Percentiles rank a stretch among this genome's conserved stretches.
Evolutionary conservation across 1,140 invertebrate genomes (phyloP).

Genomic region (Sarcophaga bullata): DNA sequence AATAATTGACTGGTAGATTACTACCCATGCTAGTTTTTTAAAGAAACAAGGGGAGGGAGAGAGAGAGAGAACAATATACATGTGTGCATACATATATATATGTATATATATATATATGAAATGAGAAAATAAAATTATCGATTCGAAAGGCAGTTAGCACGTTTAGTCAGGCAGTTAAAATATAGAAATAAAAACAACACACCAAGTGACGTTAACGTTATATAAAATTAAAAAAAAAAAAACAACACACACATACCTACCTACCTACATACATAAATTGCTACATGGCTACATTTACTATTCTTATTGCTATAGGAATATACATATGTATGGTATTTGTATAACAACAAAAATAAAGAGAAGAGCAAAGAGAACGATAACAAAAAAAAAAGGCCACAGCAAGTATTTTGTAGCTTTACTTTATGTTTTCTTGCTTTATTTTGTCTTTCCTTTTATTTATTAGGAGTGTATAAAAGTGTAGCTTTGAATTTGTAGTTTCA

Average conservation of each 20-base stretch:
- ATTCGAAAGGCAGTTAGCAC: conserved; percentile 39
- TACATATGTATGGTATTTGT: not conserved
- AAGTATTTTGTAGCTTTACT: not conserved
- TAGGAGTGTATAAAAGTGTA: too few species aligned
- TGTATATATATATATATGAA: not conserved
- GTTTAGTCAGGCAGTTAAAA: conserved; percentile 35
- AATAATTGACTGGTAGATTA: too few species aligned
- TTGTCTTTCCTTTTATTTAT: too few species aligned
- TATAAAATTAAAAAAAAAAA: conserved; percentile 29
- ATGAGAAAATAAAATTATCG: conserved; percentile 28
- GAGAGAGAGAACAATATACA: too few species aligned
- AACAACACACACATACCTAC: not conserved
- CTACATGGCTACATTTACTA: too few species aligned
- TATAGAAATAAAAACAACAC: conserved; percentile 2
- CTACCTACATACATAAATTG: too few species aligned
- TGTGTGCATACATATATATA: too few species aligned
- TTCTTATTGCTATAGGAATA: too few species aligned
- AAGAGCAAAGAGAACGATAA: not conserved
- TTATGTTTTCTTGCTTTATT: too few species aligned
- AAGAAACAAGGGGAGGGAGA: too few species aligned
- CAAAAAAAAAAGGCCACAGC: not conserved
- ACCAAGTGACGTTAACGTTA: conserved; percentile 34
- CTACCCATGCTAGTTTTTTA: too few species aligned
- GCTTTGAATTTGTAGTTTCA: too few species aligned
- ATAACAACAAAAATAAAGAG: not conserved